Evolutionary conservation across 2,113 vertebrate species (phyloP).

Genomic region (Xiphias gladius): DNA sequence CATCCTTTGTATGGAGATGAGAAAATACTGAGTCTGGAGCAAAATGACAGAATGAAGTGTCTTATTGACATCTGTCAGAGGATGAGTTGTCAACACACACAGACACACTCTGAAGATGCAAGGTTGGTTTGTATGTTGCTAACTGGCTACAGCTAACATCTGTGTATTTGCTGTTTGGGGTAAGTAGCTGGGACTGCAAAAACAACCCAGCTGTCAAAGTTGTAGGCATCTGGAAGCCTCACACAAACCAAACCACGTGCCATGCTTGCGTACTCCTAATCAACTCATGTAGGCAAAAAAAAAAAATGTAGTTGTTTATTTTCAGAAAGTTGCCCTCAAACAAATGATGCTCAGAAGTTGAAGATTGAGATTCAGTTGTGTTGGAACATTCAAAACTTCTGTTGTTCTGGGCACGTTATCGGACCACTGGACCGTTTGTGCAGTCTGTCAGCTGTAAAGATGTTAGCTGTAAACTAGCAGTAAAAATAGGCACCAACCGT

Average conservation of each 20-base stretch:
- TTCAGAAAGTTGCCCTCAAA: background rate
- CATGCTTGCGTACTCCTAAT: background rate
- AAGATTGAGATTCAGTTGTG: background rate
- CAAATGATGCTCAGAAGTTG: too few relatives aligned
- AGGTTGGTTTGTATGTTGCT: background rate
- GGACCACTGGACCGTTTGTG: background rate
- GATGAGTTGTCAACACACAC: conserved; percentile 12
- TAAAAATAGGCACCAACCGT: background rate
- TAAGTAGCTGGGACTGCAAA: background rate
- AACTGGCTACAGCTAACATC: conserved; percentile 10
- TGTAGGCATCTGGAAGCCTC: background rate
- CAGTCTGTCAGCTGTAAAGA: background rate
- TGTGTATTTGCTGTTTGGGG: conserved; percentile 14
- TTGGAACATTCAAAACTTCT: background rate
- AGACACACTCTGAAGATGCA: background rate
- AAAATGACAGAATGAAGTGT: conserved; percentile 5
- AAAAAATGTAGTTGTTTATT: background rate
- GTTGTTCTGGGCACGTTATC: background rate
- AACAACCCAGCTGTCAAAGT: background rate
- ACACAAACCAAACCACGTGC: background rate
- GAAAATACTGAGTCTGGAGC: background rate
- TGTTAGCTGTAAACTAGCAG: background rate
- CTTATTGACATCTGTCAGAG: conserved; percentile 5
- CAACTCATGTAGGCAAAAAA: background rate
- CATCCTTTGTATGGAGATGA: background rate